Evolutionary conservation across 2,113 vertebrate genomes (phyloP).

Genomic region (Proterorhinus semilunaris): DNA sequence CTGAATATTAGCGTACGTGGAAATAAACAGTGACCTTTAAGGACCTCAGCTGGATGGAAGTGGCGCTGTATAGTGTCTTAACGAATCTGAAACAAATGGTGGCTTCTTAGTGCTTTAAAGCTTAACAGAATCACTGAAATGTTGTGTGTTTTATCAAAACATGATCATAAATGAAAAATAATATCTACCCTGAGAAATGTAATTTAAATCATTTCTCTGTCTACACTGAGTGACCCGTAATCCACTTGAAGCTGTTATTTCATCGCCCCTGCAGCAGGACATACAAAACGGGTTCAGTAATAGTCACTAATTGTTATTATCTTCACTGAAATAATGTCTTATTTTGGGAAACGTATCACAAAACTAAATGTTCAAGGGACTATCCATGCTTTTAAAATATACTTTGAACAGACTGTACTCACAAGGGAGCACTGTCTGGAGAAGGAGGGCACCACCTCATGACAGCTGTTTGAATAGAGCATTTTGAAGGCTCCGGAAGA

Average conservation of each 20-base stretch:
- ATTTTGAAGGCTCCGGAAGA: too few relatives aligned
- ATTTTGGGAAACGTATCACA: neutral
- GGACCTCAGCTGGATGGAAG: slow-evolving; percentile 32
- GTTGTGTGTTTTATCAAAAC: too few relatives aligned
- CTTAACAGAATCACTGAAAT: too few relatives aligned
- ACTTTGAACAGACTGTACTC: too few relatives aligned
- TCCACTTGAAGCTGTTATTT: slow-evolving; percentile 40
- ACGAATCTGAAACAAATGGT: slow-evolving; percentile 19
- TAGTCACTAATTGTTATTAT: slow-evolving; percentile 17
- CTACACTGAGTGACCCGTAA: slow-evolving; percentile 15
- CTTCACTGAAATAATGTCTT: slow-evolving; percentile 2
- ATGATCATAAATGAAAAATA: slow-evolving; percentile 7
- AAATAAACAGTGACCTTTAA: slow-evolving; percentile 65
- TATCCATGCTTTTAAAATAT: too few relatives aligned
- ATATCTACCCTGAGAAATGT: neutral
- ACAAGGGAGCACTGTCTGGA: too few relatives aligned
- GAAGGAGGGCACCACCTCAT: too few relatives aligned
- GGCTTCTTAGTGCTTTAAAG: slow-evolving; percentile 11
- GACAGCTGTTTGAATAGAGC: too few relatives aligned
- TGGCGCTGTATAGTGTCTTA: slow-evolving; percentile 22
- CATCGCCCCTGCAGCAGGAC: slow-evolving; percentile 36
- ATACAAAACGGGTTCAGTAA: slow-evolving; percentile 21
- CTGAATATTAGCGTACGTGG: slow-evolving; percentile 59
- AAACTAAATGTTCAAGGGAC: too few relatives aligned
- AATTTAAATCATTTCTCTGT: neutral